These are phyloP conservation scores for Leptinotarsa undecemlineata DNA, from an alignment of 1,140 invertebrate genomes.

Conservation along the genomic window DNA sequence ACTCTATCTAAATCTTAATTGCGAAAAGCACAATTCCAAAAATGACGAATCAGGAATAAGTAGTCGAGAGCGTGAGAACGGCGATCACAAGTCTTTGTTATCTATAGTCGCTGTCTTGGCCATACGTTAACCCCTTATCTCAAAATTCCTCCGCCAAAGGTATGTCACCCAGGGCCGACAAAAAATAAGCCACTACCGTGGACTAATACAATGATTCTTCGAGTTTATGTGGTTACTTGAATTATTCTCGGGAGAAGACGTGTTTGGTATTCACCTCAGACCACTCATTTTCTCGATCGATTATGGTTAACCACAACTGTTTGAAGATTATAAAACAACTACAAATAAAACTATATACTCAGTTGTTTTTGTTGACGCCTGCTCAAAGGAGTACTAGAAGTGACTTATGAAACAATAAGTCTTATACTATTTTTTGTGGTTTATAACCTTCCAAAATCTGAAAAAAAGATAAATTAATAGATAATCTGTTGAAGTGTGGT, in stretches of 20 bases:
- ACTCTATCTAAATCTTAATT: slow-evolving; percentile 50
- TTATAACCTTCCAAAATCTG: no score
- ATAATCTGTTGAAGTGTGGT: no score
- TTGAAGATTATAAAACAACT: no score
- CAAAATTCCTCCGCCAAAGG: slow-evolving; percentile 48
- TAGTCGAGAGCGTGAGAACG: slow-evolving; percentile 50
- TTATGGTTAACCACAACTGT: background rate
- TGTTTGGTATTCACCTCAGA: background rate
- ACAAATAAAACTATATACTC: no score
- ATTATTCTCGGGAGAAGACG: background rate
- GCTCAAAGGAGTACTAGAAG: no score
- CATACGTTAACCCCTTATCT: slow-evolving; percentile 53
- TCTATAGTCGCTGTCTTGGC: slow-evolving; percentile 46
- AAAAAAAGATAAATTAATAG: no score
- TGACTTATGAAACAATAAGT: no score
- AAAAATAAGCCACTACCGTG: slow-evolving; percentile 49
- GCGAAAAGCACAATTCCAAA: slow-evolving; percentile 47
- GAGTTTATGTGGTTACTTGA: background rate
- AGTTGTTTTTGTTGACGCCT: no score
- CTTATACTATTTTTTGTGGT: no score
- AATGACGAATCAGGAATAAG: slow-evolving; percentile 44
- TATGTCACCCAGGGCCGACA: slow-evolving; percentile 51
- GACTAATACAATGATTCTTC: slow-evolving; percentile 40
- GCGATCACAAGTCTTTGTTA: slow-evolving; percentile 44
- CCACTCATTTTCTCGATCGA: background rate